phyloP scores from a whole-genome alignment of 2,797 vertebrate genomes.

The Cryptoblepharus egeriae region DNA sequence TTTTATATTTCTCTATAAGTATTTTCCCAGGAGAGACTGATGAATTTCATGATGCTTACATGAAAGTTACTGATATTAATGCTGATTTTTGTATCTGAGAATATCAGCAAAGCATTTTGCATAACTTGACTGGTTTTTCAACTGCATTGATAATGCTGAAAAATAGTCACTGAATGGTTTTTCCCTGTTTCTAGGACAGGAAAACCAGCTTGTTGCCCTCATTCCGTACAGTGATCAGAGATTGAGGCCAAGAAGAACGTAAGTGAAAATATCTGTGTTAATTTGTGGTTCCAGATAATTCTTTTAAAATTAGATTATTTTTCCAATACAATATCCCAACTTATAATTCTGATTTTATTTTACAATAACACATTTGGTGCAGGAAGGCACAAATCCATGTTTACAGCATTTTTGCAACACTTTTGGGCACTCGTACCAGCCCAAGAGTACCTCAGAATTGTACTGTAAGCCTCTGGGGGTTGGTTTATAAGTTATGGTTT shows the following conservation, averaged over 20 bases:
- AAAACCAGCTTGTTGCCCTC: conserved; percentile 96
- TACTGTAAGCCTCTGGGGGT: not conserved
- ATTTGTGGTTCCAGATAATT: conserved; percentile 11
- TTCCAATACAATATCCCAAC: not conserved
- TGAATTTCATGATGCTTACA: not conserved
- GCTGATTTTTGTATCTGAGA: not conserved
- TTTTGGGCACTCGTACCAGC: too few relatives aligned
- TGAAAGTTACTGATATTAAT: not conserved
- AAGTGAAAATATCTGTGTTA: conserved; percentile 72
- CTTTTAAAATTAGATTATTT: not conserved
- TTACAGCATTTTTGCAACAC: too few relatives aligned
- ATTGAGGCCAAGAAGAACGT: conserved; percentile 95
- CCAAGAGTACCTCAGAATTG: too few relatives aligned
- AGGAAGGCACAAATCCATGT: not conserved
- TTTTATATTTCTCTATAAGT: conserved; percentile 3
- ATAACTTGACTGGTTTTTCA: not conserved
- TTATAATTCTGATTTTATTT: not conserved
- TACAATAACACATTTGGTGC: not conserved
- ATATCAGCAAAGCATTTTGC: not conserved
- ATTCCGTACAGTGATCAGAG: conserved; percentile 98
- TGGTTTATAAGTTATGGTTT: not conserved
- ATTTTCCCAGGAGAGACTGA: not conserved
- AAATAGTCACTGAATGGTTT: not conserved
- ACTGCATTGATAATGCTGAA: not conserved
- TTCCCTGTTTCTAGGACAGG: conserved; percentile 85